Base-by-base conservation (phyloP, 2,888 invertebrate genomes). In the Acanthoscelides obtectus region DNA sequence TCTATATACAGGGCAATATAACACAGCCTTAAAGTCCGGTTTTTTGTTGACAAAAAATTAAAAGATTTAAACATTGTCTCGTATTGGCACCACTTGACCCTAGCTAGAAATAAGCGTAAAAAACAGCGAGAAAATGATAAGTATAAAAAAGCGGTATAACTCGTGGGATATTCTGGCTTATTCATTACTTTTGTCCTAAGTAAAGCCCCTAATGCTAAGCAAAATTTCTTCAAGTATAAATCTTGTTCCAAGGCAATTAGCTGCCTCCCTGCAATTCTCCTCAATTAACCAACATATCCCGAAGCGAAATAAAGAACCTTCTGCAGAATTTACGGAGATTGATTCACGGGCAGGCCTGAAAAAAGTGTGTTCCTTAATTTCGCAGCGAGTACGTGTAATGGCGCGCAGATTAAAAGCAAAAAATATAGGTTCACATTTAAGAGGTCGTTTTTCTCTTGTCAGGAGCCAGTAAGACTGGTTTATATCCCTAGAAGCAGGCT, bases 391-490 rank as follows among this genome's bases (percentile, higher is more conserved):
- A 45, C 45, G 45, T 66, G 66, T 66, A 66, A 20, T 22, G 22
- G 66, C 20, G 66, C 21, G 21, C 66, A 66, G 72, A 72, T 45
- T 70, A 66, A 69, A 27, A 67, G 68, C 22, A 75, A 75, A 74
- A 81, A 79, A 80, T 79, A 79, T 77, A 77, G 74, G 80, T 80
- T 80, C 77, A 67, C 22, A 22, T 79, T 77, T 81, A 80, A 79
- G 80, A 71, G 22, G 64, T 72, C 67, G 69, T 78, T 77, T 78
- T 79, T 76, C 77, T 76, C 76, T 76, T 77, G 79, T 78, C 80
- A 79, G 80, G 80, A 83, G 82, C 83, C 82, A 80, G 83, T 80
- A 82, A 83, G 80, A 84, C 84, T 82, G 84, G 84, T 84, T 83
- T 83, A 81, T 80, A 78, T 79, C 80, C 75, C 77, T 79, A 73